Base-by-base conservation (phyloP, 37 sponge, comb jelly and placozoan genomes). In the Lycopodina hypogea region DNA sequence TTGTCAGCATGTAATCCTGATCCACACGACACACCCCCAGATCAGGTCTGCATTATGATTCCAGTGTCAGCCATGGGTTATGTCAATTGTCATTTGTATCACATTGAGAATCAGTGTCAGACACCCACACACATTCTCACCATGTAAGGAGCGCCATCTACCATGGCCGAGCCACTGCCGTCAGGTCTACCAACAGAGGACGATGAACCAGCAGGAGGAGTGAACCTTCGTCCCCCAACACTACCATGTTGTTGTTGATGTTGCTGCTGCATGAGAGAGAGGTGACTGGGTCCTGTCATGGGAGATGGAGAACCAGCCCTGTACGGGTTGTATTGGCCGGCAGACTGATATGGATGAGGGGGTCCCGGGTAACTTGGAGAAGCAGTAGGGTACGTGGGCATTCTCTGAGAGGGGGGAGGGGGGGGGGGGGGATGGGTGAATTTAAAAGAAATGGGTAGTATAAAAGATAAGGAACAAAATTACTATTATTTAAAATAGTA, bases 291-390 rank as follows among this genome's bases (percentile, higher is more conserved):
- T 60, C 61, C 34, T 19, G 74, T 35, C 74, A 53, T 51, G 56
- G 56, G 74, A 52, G 74, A 42, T 11, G 14, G 74, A 26, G 74
- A 53, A 45, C 74, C 56, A 53, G 52, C 74, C 32, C 68, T 67
- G 30, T 73, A 73, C 33, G 30, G 56, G 24, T 50, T 4, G 53
- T 53, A 73, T 7, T 73, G 74, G 35, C 74, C 56, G 24, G 52
- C 42, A 9, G 74, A 73, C 33, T 56, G 19, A 32, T 53, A 73
- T 14, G 42, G 74, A 30, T 73, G 74, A 30, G 74, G 74, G 18
- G 74, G 56, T 19, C 56, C 74, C 2, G 74, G 56, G 56, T 73
- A 73, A n/a, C 74, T 51, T 1, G 45, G 42, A 42, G 70, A 36
- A 15, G 39, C 28, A 17, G 50, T 32, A 23, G 71, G 71, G 37